phyloP scores from a whole-genome alignment of 2,888 invertebrate genomes.

The Drosophila paracracens region DNA sequence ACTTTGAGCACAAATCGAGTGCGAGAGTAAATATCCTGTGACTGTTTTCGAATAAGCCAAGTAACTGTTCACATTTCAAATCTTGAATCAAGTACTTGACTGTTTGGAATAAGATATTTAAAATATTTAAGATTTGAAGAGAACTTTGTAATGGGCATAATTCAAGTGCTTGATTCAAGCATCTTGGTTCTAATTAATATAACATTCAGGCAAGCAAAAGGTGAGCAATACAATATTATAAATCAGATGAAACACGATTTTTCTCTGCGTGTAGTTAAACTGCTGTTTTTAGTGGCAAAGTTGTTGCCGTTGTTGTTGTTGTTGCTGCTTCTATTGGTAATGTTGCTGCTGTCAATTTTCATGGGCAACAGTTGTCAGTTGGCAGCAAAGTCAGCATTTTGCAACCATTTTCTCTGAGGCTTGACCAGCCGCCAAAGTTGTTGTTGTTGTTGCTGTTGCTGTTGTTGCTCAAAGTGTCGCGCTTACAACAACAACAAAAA shows the following conservation, averaged over 20 bases:
- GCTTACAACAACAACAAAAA: slow-evolving; percentile 34
- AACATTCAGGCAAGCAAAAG: neutral
- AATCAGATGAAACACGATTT: neutral
- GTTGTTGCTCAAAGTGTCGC: slow-evolving; percentile 55
- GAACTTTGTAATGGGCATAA: too few relatives aligned
- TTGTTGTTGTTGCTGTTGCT: slow-evolving; percentile 22
- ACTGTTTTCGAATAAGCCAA: neutral
- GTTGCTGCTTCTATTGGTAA: neutral
- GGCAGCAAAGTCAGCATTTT: slow-evolving; percentile 38
- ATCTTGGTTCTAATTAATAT: neutral
- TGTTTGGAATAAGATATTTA: neutral
- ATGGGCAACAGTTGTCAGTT: slow-evolving; percentile 50
- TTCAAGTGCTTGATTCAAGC: neutral
- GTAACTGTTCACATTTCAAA: neutral
- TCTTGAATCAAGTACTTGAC: neutral
- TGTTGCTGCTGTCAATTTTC: slow-evolving; percentile 31
- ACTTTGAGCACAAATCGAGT: neutral
- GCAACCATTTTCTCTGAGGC: slow-evolving; percentile 51
- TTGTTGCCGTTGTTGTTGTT: neutral
- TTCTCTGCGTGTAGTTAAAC: slow-evolving; percentile 3
- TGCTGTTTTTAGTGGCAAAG: neutral
- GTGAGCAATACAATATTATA: neutral
- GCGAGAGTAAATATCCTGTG: neutral
- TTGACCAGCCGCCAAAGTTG: slow-evolving; percentile 52
- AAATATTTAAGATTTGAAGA: neutral